Evolutionary conservation across 2,888 invertebrate genomes (phyloP).

Genomic region (Hirtodrosophila duncani): DNA sequence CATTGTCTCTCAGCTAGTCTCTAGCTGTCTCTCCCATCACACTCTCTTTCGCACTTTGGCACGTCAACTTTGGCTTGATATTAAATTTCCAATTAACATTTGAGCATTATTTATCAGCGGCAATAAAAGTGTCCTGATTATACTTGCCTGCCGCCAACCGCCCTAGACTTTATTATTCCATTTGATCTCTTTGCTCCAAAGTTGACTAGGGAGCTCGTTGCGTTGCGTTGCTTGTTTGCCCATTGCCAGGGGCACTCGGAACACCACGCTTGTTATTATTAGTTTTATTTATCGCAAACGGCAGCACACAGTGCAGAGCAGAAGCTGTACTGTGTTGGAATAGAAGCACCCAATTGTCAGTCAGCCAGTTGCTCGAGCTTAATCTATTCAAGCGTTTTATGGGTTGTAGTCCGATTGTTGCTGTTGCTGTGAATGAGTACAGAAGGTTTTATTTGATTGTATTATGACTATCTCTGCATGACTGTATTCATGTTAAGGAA

Average conservation of each 20-base stretch:
- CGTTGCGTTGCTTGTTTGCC: not conserved
- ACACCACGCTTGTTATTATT: constrained; percentile 41
- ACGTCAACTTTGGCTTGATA: constrained; percentile 33
- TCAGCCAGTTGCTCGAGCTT: constrained; percentile 22
- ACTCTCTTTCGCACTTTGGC: constrained; percentile 1
- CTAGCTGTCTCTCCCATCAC: not conserved
- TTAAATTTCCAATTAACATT: constrained; percentile 76
- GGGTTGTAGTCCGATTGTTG: constrained; percentile 12
- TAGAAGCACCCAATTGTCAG: not conserved
- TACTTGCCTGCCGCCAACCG: constrained; percentile 21
- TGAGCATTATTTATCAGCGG: constrained; percentile 70
- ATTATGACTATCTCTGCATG: constrained; percentile 48
- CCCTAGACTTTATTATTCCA: constrained; percentile 40
- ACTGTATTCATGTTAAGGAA: constrained; percentile 25
- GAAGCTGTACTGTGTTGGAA: no score
- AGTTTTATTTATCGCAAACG: constrained; percentile 54
- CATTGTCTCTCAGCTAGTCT: not conserved
- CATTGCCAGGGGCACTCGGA: no score
- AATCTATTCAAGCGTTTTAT: constrained; percentile 55
- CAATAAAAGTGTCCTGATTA: constrained; percentile 75
- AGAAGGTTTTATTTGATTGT: constrained; percentile 17
- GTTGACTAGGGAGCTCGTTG: constrained; percentile 12
- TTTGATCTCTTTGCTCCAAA: constrained; percentile 36
- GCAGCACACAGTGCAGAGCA: no score
- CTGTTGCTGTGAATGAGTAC: constrained; percentile 4